Evolutionary conservation across 2,113 vertebrate genomes (phyloP), one percentile per base, ranked within the genome.

Genomic region (Mormyrus iriodes): DNA sequence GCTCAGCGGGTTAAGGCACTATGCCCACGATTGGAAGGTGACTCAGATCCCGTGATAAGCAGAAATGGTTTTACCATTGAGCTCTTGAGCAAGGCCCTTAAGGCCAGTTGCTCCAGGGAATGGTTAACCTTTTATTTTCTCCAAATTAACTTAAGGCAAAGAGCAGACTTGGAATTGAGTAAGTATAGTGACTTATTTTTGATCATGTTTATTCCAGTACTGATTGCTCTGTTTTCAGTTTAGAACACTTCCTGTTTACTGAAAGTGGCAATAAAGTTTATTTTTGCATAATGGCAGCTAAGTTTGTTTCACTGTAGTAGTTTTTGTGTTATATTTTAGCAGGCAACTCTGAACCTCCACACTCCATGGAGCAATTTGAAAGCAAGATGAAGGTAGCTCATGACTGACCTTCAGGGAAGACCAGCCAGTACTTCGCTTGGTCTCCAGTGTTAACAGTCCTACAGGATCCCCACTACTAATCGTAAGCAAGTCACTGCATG

Each of bases 181-280:
- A 49, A 92, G 87, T 86, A 86, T 91, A 88, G 82, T 89, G 24
- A 61, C 88, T 52, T 89, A 90, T 90, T 89, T 91, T 84, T 92
- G 89, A 91, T 93, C 79, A 89, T 35, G 90, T 53, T 88, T 83
- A 92, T 93, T 94, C 93, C 90, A 58, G 90, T 93, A 93, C 90
- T 91, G 88, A 90, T 94, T 88, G 48, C 89, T 92, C 86, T 92
- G 83, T 69, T 91, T 91, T 90, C 92, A 91, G 79, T 93, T 91
- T 90, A 93, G 91, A 93, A 91, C 90, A 91, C 93, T 94, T 93
- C 92, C 91, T 92, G 95, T 94, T 96, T 94, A 93, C 92, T 94
- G 93, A 95, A 97, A 95, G 96, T 97, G 96, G 96, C 96, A 99
- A 98, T 99, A 99, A 99, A 99, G 93, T 95, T 96, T 98, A 98